These are phyloP conservation scores for Dicerorhinus sumatrensis DNA, from an alignment of 2,113 vertebrate genomes.

Conservation along the genomic window DNA sequence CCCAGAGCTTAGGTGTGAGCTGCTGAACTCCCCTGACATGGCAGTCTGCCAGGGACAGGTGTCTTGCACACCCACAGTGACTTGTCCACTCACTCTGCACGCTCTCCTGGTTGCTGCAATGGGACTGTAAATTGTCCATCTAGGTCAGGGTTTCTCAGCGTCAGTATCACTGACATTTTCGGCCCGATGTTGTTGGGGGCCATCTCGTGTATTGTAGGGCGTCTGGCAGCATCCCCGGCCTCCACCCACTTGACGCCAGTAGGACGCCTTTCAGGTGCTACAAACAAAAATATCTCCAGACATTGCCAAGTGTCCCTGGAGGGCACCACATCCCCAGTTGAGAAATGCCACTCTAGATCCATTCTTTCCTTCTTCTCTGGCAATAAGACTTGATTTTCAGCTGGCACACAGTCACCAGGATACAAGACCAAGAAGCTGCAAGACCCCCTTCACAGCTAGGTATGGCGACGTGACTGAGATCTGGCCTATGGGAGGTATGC, in stretches of 20 bases:
- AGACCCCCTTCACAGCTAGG: neutral
- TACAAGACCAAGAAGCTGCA: neutral
- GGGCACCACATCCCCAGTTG: neutral
- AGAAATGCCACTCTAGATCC: neutral
- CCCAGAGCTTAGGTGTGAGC: neutral
- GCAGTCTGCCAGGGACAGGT: neutral
- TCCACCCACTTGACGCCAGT: neutral
- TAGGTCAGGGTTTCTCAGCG: neutral
- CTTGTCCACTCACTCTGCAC: neutral
- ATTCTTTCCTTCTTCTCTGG: neutral
- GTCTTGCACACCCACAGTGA: neutral
- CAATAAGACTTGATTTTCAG: neutral
- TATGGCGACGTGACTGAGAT: neutral
- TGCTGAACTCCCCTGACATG: neutral
- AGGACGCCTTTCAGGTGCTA: neutral
- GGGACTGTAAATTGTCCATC: neutral
- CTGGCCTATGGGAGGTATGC: neutral
- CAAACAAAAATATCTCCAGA: neutral
- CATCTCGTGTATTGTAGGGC: neutral
- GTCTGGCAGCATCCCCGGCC: neutral
- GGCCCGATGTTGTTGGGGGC: neutral
- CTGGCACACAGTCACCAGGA: neutral
- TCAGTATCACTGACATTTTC: neutral
- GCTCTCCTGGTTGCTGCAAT: neutral
- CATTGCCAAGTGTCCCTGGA: neutral